Base-by-base conservation (phyloP, 2,113 vertebrate species). In the Loxodonta africana region DNA sequence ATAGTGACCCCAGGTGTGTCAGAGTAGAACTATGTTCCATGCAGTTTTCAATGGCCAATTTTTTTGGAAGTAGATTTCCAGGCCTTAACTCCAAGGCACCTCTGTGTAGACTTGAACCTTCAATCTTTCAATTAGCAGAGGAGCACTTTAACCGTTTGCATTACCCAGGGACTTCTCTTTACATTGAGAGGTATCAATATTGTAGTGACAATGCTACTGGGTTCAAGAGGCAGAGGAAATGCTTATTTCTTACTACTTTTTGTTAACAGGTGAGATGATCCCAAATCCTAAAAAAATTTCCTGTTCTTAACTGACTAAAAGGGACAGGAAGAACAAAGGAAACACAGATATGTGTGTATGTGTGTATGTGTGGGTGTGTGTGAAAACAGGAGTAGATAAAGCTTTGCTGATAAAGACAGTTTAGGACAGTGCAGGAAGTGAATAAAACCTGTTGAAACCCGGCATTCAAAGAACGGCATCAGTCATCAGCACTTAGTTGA, bases 371-470 rank as follows among this genome's bases (percentile, higher is more conserved):
- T 17, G 6, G 10, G 1, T 8, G 2, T 48, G 25, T 78, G 2
- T 74, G 74, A 48, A 11, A 84, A 62, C 2, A 48, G 57, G 69
- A 25, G 21, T 88, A 20, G 83, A 93, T 95, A 87, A 94, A 53
- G 60, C 74, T 77, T 21, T 23, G 48, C 92, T 2, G 63, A 80
- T 86, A 96, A 4, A 95, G 62, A 90, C 51, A 92, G 25, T 44
- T 90, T 88, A 87, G 53, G 51, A 86, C 11, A 88, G 65, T 97
- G 80, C 63, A 65, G 14, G 30, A 88, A 92, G 37, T 53, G 1
- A 90, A 82, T 83, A 97, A 82, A 88, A 82, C 62, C 65, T 76
- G 60, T 60, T 53, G 97, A 94, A 91, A 90, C n/a, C 37, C 23
- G 74, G n/a, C 25, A 89, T 26, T 94, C 41, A 65, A 71, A 62